phyloP scores from a whole-genome alignment of 2,113 vertebrate species.

The Hystrix cristata region DNA sequence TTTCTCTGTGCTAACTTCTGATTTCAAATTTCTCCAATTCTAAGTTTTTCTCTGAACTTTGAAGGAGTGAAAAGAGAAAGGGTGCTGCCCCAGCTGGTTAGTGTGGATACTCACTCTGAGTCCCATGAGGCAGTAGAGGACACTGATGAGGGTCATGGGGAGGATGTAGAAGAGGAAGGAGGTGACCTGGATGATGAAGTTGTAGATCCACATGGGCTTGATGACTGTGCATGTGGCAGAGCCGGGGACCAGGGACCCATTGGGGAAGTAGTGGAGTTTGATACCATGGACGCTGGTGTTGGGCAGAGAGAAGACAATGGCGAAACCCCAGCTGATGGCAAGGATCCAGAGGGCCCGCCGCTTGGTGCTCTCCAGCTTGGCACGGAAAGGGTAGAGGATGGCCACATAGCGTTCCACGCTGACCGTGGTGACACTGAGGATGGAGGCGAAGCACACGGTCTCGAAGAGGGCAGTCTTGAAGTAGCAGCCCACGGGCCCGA shows the following conservation, averaged over 20 bases:
- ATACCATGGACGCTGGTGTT: conserved; percentile 96
- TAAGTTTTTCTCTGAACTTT: conserved; percentile 11
- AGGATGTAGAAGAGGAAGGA: conserved; percentile 95
- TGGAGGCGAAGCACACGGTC: conserved; percentile 95
- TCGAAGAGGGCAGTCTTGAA: conserved; percentile 97
- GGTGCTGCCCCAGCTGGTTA: neutral
- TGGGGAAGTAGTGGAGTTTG: conserved; percentile 85
- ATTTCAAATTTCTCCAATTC: neutral
- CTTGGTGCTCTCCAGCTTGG: conserved; percentile 94
- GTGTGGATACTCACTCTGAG: conserved; percentile 88
- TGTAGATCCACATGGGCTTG: conserved; percentile 95
- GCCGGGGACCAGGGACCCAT: conserved; percentile 87
- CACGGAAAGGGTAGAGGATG: conserved; percentile 93
- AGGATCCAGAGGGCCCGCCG: conserved; percentile 93
- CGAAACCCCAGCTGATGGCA: conserved; percentile 92
- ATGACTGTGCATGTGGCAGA: conserved; percentile 93
- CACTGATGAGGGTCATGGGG: conserved; percentile 95
- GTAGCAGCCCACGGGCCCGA: conserved; percentile 94
- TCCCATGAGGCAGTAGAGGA: conserved; percentile 95
- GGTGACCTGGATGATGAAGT: conserved; percentile 95
- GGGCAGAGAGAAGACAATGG: conserved; percentile 93
- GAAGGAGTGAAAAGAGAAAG: neutral
- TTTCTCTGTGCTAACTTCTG: neutral
- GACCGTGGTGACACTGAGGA: conserved; percentile 95
- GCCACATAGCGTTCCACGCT: conserved; percentile 96